Base-by-base conservation (phyloP, 2,113 vertebrate species). In the Reinhardtius hippoglossoides region DNA sequence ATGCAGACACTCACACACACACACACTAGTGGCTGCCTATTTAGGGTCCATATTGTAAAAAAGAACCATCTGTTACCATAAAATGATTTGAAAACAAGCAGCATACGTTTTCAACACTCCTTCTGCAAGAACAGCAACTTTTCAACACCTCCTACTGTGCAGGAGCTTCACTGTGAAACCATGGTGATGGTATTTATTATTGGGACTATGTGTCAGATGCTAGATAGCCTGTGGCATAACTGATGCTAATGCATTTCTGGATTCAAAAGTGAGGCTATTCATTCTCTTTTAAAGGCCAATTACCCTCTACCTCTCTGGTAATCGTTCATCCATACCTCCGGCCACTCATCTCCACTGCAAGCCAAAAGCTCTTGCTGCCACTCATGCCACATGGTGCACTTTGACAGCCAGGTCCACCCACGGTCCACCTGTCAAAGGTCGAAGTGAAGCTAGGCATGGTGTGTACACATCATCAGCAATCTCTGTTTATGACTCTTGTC, bases 61-160 rank as follows among this genome's bases (percentile, higher is more conserved):
- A 54, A 21, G 2, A 54, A 54, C 50, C 20, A 54, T 54, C 50
- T 54, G 50, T 5, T 54, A 10, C 50, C 20, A n/a, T n/a, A 9
- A n/a, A n/a, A 54, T 9, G 18, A 54, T 54, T 2, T 21, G 18
- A 54, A 54, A 54, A 54, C 50, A 54, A 54, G 8, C 50, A 21
- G 50, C 18, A 9, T 10, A 20, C 8, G 50, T 54, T 54, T n/a
- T 21, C 20, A 54, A 54, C 50, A 9, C 20, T 54, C 8, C 50
- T 15, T 21, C 50, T 20, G 31, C 75, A 80, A 37, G 65, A 42
- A 42, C 40, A 37, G 37, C 48, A 61, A 68, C 63, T 71, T 76
- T 9, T 54, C 20, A n/a, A n/a, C 50, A 54, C 50, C 50, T 54
- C 50, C 50, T n/a, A 54, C 50, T 54, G 50, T n/a, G 50, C 20